A percentile compares a stretch with the other conserved stretches of the same genome.
Evolutionary conservation across 2,888 invertebrate species (phyloP).

Genomic region (Tetanocera ferruginea): DNA sequence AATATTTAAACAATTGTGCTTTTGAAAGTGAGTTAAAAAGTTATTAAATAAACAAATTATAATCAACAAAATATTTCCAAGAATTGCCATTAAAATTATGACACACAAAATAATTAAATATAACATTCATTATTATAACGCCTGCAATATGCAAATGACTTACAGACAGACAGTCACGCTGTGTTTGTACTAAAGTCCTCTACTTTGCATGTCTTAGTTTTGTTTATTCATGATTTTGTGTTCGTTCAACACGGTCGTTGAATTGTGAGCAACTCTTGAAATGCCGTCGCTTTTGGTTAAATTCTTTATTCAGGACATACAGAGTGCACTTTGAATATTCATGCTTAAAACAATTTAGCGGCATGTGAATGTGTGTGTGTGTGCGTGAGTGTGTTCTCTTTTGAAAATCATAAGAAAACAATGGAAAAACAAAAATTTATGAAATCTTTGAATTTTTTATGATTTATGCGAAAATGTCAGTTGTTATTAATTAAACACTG

Average conservation of each 20-base stretch:
- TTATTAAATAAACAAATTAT: background rate
- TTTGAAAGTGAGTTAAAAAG: background rate
- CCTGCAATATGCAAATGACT: background rate
- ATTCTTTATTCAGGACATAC: background rate
- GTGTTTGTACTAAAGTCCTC: background rate
- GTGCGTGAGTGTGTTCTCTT: background rate
- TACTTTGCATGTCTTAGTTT: background rate
- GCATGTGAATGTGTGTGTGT: too few species aligned
- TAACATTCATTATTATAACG: background rate
- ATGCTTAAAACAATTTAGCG: too few species aligned
- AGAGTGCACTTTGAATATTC: too few species aligned
- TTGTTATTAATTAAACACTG: too few species aligned
- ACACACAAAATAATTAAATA: background rate
- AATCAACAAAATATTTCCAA: too few species aligned
- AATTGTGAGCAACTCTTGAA: background rate
- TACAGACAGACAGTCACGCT: background rate
- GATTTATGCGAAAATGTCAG: too few species aligned
- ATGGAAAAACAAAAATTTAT: background rate
- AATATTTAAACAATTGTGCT: background rate
- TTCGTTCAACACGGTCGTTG: background rate
- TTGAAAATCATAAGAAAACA: background rate
- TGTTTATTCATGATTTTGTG: background rate
- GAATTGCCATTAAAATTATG: background rate
- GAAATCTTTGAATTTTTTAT: background rate
- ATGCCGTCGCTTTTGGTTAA: background rate